Evolutionary conservation across 2,797 vertebrate species (phyloP).

Genomic region (Phoebastria nigripes): DNA sequence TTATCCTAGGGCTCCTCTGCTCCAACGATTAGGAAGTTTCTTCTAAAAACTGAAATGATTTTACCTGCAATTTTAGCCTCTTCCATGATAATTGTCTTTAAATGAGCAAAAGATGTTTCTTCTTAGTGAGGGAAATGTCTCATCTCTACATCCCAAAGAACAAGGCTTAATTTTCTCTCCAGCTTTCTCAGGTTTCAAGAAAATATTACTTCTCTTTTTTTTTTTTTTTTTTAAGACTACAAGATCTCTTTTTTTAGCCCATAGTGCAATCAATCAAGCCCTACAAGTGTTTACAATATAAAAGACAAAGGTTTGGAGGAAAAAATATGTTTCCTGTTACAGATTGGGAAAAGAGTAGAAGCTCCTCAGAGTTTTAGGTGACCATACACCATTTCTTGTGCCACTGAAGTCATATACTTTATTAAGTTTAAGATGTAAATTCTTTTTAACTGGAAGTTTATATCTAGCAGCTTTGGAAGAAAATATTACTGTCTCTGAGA

Average conservation of each 20-base stretch:
- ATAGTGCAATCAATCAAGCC: neutral
- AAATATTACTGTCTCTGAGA: neutral
- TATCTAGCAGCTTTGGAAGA: neutral
- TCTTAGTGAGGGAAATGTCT: neutral
- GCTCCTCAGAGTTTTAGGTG: neutral
- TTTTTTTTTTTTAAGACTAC: neutral
- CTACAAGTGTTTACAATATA: neutral
- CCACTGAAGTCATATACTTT: neutral
- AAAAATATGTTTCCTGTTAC: neutral
- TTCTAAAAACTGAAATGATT: neutral
- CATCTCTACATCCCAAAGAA: neutral
- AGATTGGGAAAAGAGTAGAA: neutral
- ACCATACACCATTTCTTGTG: neutral
- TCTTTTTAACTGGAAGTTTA: neutral
- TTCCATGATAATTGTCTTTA: neutral
- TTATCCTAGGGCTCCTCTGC: neutral
- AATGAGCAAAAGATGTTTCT: neutral
- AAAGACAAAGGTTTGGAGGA: neutral
- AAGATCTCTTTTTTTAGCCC: neutral
- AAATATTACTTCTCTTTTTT: neutral
- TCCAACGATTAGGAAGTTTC: neutral
- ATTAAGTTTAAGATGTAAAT: neutral
- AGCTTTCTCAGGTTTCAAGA: neutral
- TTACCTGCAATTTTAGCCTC: neutral
- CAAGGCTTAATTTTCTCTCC: neutral